These are phyloP conservation scores for Galeopterus variegatus DNA, from an alignment of 2,113 vertebrate species.

Conservation along the genomic window DNA sequence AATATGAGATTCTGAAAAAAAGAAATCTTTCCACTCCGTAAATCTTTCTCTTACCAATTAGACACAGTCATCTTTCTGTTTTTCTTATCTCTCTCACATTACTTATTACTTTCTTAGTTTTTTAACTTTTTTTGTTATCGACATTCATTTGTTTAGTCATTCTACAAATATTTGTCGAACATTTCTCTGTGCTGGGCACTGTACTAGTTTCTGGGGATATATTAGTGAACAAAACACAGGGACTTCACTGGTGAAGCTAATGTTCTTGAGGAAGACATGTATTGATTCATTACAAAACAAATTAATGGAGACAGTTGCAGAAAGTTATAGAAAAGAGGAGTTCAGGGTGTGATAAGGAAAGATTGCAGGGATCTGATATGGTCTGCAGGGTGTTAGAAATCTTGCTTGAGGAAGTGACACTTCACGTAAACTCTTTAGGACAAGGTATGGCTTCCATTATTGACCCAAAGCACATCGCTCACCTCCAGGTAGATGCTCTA, in stretches of 20 bases:
- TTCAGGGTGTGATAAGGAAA: background rate
- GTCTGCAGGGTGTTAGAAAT: background rate
- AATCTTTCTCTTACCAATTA: background rate
- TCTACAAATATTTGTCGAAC: background rate
- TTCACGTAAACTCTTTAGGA: background rate
- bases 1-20: background rate
- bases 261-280: background rate
- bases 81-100: background rate
- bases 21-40: background rate
- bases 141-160: background rate
- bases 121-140: background rate
- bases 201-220: background rate
- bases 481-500: background rate
- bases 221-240: background rate
- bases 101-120: background rate
- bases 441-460: background rate
- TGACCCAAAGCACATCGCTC: background rate
- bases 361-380: rapidly evolving
- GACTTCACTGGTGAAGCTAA: background rate
- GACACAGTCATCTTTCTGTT: background rate
- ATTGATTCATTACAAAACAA: background rate
- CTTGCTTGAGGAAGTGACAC: background rate
- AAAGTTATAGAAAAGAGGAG: background rate
- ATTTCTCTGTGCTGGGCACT: background rate
- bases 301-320: background rate